Evolutionary conservation across 2,888 invertebrate species (phyloP), one percentile per base, ranked within the genome.

Genomic region (Pristionchus exspectatus): DNA sequence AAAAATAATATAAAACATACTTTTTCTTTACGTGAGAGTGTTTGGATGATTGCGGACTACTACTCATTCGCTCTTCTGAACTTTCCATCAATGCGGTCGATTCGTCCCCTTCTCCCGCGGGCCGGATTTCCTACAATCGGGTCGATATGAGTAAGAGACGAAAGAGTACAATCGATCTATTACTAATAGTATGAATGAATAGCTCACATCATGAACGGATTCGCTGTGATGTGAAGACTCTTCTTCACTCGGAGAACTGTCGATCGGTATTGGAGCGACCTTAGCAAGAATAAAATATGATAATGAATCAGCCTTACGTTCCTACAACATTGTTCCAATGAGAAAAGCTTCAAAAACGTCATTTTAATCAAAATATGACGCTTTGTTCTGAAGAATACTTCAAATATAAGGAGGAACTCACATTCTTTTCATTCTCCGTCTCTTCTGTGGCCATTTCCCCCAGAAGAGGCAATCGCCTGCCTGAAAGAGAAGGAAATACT

Each of bases 21-120:
- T 72, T 74, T 21, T 21, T 33, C 54, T 74, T 72, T 1, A 74
- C 56, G n/a, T 87, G 87, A n/a, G 87, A 87, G 7, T 87, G 44
- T 21, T 27, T 27, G 2, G 72, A 56, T 0, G 27, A 72, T 18
- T 16, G 54, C 7, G 72, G 87, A 88, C 54, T 74, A 12, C 5
- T 16, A 16, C 30, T 74, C 74, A 74, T 74, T 54, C 87, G 21
- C 33, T 88, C 87, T 44, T 88, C 87, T 56, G 74, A 74, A 88
- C 87, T 88, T 24, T 88, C 87, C 74, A 88, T 63, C 21, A 88
- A 24, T 7, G 87, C 87, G 16, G 87, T 88, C 56, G 87, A 88
- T 21, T 88, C 87, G n/a, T 88, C 87, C 24, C 44, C 87, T 27
- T 74, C 87, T 2, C n/a, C 54, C 44, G 63, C 16, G 18, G 50